These are phyloP conservation scores for Germaria angustata DNA, from an alignment of 2,888 invertebrate genomes.

Conservation along the genomic window DNA sequence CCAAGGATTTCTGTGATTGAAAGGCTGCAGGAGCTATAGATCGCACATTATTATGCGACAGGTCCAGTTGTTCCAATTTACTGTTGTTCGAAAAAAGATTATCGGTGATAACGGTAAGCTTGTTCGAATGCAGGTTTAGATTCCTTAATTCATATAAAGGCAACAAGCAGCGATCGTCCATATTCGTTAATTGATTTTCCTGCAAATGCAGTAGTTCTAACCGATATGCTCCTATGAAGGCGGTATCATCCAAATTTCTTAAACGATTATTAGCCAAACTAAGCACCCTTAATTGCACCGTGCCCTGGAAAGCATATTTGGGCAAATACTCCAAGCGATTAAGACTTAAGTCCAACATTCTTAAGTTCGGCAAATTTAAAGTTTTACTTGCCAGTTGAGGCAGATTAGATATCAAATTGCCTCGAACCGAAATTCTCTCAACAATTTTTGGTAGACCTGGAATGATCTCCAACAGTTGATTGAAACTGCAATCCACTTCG, in stretches of 20 bases:
- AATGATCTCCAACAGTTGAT: slow-evolving; percentile 87
- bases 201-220: slow-evolving; percentile 88
- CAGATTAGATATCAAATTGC: slow-evolving; percentile 86
- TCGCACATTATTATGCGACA: slow-evolving; percentile 88
- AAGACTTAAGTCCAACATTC: slow-evolving; percentile 87
- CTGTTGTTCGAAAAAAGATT: slow-evolving; percentile 85
- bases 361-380: slow-evolving; percentile 86
- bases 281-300: slow-evolving; percentile 85
- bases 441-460: slow-evolving; percentile 88
- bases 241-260: slow-evolving; percentile 84
- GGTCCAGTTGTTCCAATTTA: slow-evolving; percentile 84
- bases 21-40: slow-evolving; percentile 85
- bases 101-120: slow-evolving; percentile 85
- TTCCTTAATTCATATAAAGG: slow-evolving; percentile 84
- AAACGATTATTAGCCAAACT: slow-evolving; percentile 88
- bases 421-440: slow-evolving; percentile 86
- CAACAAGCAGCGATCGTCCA: slow-evolving; percentile 85
- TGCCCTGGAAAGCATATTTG: slow-evolving; percentile 83
- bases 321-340: slow-evolving; percentile 88
- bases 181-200: slow-evolving; percentile 86
- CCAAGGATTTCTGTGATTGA: slow-evolving; percentile 84
- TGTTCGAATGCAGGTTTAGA: slow-evolving; percentile 88
- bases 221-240: slow-evolving; percentile 85
- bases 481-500: slow-evolving; percentile 88
- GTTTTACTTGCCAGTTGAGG: slow-evolving; percentile 84